A percentile compares a stretch with the other conserved stretches of the same genome.
These are phyloP conservation scores for Erpornis zantholeuca DNA, from an alignment of 2,113 vertebrate species.

Conservation along the genomic window DNA sequence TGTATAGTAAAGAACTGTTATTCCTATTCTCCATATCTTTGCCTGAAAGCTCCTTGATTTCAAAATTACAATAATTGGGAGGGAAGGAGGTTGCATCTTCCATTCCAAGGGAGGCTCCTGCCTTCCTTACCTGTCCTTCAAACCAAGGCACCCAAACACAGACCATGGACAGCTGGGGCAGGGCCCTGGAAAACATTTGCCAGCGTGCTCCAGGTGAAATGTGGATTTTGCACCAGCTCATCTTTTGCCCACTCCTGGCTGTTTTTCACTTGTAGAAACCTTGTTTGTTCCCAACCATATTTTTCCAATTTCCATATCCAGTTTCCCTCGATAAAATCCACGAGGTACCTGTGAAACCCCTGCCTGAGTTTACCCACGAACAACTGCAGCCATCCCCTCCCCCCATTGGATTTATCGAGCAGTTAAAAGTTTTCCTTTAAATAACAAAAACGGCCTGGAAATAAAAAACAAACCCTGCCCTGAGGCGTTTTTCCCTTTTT, in stretches of 20 bases:
- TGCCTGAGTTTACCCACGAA: neutral
- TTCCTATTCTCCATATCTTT: too few relatives aligned
- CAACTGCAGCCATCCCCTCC: neutral
- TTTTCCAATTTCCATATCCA: neutral
- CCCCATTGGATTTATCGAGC: neutral
- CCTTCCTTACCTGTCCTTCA: too few relatives aligned
- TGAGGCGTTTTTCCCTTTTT: conserved; percentile 3
- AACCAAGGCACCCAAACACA: too few relatives aligned
- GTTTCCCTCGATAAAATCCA: neutral
- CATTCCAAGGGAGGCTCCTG: too few relatives aligned
- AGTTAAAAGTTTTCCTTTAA: neutral
- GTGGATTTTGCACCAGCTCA: neutral
- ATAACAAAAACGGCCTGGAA: neutral
- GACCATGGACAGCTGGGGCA: neutral
- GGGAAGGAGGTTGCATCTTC: too few relatives aligned
- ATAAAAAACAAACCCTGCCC: neutral
- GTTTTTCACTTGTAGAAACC: neutral
- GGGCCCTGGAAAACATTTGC: neutral
- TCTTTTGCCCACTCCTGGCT: neutral
- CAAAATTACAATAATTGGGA: too few relatives aligned
- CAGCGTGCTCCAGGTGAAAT: neutral
- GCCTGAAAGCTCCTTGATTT: too few relatives aligned
- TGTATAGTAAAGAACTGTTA: too few relatives aligned
- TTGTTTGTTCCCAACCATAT: rapidly evolving
- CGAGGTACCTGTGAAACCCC: neutral